A percentile compares a stretch with the other conserved stretches of the same genome.
These are phyloP conservation scores for Stegophylla sp. DNA, from an alignment of 2,888 invertebrate genomes.

Conservation along the genomic window DNA sequence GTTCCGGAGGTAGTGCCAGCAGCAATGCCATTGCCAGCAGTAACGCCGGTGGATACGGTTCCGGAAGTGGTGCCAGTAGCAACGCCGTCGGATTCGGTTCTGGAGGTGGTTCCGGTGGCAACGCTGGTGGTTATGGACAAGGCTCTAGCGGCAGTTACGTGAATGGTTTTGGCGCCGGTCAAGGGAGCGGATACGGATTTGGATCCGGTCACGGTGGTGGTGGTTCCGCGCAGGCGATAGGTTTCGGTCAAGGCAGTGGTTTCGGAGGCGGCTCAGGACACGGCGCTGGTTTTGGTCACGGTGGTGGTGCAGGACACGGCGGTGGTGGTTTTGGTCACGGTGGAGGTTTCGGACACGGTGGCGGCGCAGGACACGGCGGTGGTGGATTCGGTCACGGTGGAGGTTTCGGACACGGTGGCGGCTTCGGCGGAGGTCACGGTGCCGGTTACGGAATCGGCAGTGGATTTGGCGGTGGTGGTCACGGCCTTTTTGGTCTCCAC, in stretches of 20 bases:
- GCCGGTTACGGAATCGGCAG: constrained; percentile 5
- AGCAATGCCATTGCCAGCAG: constrained; percentile 25
- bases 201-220: constrained; percentile 59
- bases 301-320: constrained; percentile 60
- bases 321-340: constrained; percentile 58
- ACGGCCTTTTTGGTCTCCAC: constrained; percentile 25
- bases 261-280: constrained; percentile 60
- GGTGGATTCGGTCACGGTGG: constrained; percentile 35
- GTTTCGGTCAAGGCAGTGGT: constrained; percentile 64
- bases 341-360: constrained; percentile 30
- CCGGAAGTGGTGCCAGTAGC: not conserved
- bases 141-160: constrained; percentile 7
- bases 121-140: constrained; percentile 14
- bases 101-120: constrained; percentile 22
- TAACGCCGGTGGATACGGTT: not conserved
- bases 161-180: constrained; percentile 27
- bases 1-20: constrained; percentile 23
- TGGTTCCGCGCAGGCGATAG: constrained; percentile 58
- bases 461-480: constrained; percentile 18
- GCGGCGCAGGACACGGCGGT: constrained; percentile 57
- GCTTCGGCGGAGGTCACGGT: constrained; percentile 35
- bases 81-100: constrained; percentile 36
- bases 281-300: constrained; percentile 38
- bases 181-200: constrained; percentile 4
- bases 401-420: constrained; percentile 32